These are phyloP conservation scores for Therioaphis trifolii DNA, from an alignment of 2,888 invertebrate genomes.

Conservation along the genomic window DNA sequence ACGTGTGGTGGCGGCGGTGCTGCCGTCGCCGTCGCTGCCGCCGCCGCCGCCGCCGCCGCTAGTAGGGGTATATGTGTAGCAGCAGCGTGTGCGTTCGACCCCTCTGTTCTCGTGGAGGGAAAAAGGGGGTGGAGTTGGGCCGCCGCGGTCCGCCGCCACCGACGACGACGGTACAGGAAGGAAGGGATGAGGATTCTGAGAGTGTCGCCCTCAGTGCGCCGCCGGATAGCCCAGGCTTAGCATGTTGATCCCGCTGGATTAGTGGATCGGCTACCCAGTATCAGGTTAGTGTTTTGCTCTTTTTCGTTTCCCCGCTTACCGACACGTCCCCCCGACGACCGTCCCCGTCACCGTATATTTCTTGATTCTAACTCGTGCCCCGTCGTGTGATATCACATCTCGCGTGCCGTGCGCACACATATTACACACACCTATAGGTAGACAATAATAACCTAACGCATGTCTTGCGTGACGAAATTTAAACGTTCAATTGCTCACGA, in stretches of 20 bases:
- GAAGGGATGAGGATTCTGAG: constrained; percentile 63
- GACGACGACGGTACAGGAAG: constrained; percentile 46
- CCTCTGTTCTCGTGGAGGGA: constrained; percentile 35
- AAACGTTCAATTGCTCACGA: too few species aligned
- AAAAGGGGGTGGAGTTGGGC: constrained; percentile 60
- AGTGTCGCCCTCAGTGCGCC: constrained; percentile 62
- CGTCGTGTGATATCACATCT: constrained; percentile 33
- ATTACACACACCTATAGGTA: too few species aligned
- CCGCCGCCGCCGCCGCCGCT: too few species aligned
- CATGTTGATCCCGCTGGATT: constrained; percentile 62
- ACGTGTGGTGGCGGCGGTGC: background rate
- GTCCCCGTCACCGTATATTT: background rate
- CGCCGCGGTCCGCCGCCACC: constrained; percentile 26
- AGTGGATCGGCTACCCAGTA: constrained; percentile 61
- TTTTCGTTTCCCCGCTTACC: constrained; percentile 28
- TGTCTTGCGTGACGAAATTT: background rate
- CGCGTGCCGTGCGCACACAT: too few species aligned
- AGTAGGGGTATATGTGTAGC: constrained; percentile 26
- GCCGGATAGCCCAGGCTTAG: constrained; percentile 63
- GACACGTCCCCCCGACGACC: too few species aligned
- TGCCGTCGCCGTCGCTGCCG: too few species aligned
- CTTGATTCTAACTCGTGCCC: constrained; percentile 33
- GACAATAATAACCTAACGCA: too few species aligned
- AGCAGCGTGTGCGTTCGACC: constrained; percentile 17
- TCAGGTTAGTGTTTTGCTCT: constrained; percentile 61